Evolutionary conservation across 2,113 vertebrate genomes (phyloP).

Genomic region (Mustela lutreola): DNA sequence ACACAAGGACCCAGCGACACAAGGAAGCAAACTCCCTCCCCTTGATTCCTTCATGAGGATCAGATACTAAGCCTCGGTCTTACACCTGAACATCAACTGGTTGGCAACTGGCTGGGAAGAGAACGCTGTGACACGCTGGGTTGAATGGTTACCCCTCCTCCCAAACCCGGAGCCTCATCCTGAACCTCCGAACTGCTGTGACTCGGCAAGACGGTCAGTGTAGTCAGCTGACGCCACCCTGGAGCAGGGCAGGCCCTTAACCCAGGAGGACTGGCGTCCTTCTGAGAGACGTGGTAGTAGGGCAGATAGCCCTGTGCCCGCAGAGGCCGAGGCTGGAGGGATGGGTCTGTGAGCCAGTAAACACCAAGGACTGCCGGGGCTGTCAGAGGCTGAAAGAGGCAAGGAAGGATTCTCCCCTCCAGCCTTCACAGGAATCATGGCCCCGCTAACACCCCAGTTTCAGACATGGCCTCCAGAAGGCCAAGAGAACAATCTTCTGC

Average conservation of each 20-base stretch:
- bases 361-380: neutral
- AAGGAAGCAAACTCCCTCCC: neutral
- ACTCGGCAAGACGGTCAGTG: neutral
- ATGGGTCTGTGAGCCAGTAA: neutral
- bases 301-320: neutral
- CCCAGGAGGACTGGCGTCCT: neutral
- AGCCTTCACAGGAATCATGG: rapidly evolving
- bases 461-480: neutral
- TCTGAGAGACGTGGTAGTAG: neutral
- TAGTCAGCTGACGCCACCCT: neutral
- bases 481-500: neutral
- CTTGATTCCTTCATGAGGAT: neutral
- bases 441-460: neutral
- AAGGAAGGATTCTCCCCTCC: neutral
- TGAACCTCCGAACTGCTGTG: neutral
- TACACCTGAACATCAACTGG: neutral
- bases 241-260: neutral
- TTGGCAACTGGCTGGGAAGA: neutral
- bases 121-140: too few relatives aligned
- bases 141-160: neutral
- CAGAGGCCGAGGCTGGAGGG: neutral
- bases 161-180: neutral
- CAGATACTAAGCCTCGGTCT: neutral
- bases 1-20: neutral
- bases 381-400: too few relatives aligned